Conservation (phyloP, 2,797 vertebrate species). For the Gorsachius magnificus region DNA sequence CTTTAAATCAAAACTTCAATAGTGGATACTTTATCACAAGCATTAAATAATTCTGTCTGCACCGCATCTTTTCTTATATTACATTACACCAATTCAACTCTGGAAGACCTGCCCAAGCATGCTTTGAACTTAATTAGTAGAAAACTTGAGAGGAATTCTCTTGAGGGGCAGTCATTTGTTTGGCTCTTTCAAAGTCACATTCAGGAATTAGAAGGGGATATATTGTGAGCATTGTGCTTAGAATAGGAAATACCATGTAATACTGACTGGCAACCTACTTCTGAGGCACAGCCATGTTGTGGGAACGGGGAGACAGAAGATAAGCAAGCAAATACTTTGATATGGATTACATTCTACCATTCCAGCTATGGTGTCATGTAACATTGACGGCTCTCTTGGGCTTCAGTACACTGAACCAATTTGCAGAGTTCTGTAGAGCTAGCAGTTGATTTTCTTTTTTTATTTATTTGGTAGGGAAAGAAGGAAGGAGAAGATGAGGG, state of each 20-base stretch:
- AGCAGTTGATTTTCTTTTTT: background rate
- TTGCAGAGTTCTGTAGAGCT: background rate
- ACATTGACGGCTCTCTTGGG: background rate
- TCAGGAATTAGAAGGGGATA: background rate
- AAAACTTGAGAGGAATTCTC: constrained; percentile 5
- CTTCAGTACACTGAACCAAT: background rate
- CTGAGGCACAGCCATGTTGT: background rate
- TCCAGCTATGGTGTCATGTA: background rate
- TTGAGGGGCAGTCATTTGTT: background rate
- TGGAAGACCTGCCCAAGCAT: background rate
- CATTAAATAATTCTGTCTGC: background rate
- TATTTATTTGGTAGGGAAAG: background rate
- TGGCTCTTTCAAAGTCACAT: background rate
- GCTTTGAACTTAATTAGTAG: background rate
- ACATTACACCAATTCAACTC: background rate
- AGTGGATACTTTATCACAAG: background rate
- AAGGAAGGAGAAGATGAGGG: background rate
- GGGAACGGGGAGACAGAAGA: background rate
- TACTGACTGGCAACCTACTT: background rate
- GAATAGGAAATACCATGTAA: background rate
- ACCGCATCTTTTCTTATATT: background rate
- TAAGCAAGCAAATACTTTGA: background rate
- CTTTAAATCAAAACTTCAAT: background rate
- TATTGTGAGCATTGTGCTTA: background rate
- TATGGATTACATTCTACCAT: background rate